A percentile compares a stretch with the other conserved stretches of the same genome.
Conservation (phyloP, 2,797 vertebrate genomes). For the Sparus aurata region DNA sequence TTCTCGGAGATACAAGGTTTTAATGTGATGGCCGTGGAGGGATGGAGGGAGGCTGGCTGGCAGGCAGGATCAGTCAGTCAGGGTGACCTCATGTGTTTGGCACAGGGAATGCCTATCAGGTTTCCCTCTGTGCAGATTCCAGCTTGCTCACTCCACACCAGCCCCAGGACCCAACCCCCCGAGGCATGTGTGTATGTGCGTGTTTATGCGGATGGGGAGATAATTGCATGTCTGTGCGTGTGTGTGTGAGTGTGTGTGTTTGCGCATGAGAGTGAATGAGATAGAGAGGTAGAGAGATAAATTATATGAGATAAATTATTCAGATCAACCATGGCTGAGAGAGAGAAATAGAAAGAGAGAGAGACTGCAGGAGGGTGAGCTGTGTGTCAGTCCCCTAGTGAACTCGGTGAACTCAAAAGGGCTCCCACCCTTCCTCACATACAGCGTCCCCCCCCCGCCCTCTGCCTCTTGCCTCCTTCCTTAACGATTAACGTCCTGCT, state of each 20-base stretch:
- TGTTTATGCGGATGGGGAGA: constrained; percentile 31
- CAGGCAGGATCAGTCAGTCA: constrained; percentile 76
- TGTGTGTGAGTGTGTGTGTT: constrained; percentile 23
- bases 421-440: constrained; percentile 77
- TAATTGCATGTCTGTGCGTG: constrained; percentile 50
- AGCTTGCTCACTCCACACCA: constrained; percentile 73
- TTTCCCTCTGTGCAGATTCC: constrained; percentile 84
- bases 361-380: constrained; percentile 60
- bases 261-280: constrained; percentile 58
- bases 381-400: constrained; percentile 70
- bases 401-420: constrained; percentile 76
- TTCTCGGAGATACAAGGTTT: constrained; percentile 54
- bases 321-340: constrained; percentile 52
- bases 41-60: constrained; percentile 57
- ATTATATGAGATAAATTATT: constrained; percentile 83
- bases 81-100: constrained; percentile 87
- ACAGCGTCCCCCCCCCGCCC: constrained; percentile 16
- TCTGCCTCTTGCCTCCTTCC: constrained; percentile 50
- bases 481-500: constrained; percentile 64
- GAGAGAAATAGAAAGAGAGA: constrained; percentile 40
- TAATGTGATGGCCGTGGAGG: constrained; percentile 40
- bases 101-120: constrained; percentile 82
- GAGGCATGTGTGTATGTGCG: constrained; percentile 54
- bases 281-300: constrained; percentile 71
- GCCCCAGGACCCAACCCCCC: constrained; percentile 65